These are phyloP conservation scores for Xanthorhoe spadicearia DNA, from an alignment of 2,888 invertebrate species.

Conservation along the genomic window DNA sequence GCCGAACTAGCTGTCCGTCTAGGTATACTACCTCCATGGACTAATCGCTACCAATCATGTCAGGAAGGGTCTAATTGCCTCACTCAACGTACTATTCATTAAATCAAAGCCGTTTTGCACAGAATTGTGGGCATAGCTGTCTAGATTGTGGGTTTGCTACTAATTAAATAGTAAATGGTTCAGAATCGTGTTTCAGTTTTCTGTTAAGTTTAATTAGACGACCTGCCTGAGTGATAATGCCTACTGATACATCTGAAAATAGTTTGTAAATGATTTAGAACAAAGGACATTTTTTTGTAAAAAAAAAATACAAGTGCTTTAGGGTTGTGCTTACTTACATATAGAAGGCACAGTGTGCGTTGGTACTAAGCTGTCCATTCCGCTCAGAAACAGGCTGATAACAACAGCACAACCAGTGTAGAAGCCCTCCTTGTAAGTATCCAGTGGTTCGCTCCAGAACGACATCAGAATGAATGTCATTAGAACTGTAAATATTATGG, in stretches of 20 bases:
- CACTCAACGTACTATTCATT: slow-evolving; percentile 15
- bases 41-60: slow-evolving; percentile 21
- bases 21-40: too few species aligned
- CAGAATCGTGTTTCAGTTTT: too few species aligned
- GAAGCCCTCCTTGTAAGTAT: slow-evolving; percentile 67
- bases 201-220: too few species aligned
- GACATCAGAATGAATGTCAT: slow-evolving; percentile 68
- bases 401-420: slow-evolving; percentile 60
- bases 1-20: too few species aligned
- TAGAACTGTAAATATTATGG: slow-evolving; percentile 60
- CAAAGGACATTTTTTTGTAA: too few species aligned
- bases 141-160: background rate
- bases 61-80: slow-evolving; percentile 13
- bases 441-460: slow-evolving; percentile 71
- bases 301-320: background rate
- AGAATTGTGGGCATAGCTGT: background rate
- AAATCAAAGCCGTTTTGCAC: slow-evolving; percentile 6
- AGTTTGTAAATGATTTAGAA: too few species aligned
- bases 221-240: too few species aligned
- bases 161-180: too few species aligned
- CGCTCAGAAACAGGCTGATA: slow-evolving; percentile 68
- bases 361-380: slow-evolving; percentile 70
- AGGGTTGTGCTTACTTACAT: slow-evolving; percentile 56
- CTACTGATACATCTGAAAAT: too few species aligned
- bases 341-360: slow-evolving; percentile 68